Evolutionary conservation across 2,113 vertebrate species (phyloP).

Genomic region (human (Homo sapiens)): DNA sequence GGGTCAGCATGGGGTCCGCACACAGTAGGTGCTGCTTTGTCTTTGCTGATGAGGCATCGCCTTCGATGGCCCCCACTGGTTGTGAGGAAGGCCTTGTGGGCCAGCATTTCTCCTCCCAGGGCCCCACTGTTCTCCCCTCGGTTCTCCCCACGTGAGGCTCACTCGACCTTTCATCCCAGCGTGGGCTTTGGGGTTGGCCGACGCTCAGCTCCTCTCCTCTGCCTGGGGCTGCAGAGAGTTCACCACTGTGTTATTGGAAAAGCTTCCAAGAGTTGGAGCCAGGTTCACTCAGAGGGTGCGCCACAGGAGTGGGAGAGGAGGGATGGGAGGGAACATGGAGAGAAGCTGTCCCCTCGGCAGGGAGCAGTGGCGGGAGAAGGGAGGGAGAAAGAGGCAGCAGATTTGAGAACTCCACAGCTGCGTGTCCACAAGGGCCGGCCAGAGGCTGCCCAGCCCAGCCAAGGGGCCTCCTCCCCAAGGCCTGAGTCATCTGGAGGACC

Average conservation of each 20-base stretch:
- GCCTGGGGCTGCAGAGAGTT: constrained; percentile 24
- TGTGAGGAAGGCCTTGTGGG: not conserved
- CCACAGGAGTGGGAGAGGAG: not conserved
- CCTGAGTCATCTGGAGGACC: not conserved
- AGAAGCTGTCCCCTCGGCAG: not conserved
- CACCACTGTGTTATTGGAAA: constrained; percentile 51
- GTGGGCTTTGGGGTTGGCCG: not conserved
- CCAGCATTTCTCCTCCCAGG: not conserved
- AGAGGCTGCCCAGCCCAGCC: not conserved
- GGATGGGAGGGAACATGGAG: not conserved
- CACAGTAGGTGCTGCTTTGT: not conserved
- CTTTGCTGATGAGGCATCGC: not conserved
- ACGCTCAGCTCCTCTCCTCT: not conserved
- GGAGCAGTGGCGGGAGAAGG: not conserved
- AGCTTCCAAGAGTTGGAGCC: constrained; percentile 50
- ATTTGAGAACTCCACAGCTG: not conserved
- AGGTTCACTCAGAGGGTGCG: constrained; percentile 65
- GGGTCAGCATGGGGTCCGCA: not conserved
- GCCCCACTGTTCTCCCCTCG: not conserved
- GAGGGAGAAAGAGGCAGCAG: not conserved
- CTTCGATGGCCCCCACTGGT: rapidly evolving
- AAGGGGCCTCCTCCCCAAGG: not conserved
- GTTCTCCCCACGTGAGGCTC: not conserved
- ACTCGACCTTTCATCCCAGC: constrained; percentile 27
- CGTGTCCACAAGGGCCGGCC: not conserved